Base-by-base conservation (phyloP, 2,888 invertebrate genomes). In the Napeogenes inachia region DNA sequence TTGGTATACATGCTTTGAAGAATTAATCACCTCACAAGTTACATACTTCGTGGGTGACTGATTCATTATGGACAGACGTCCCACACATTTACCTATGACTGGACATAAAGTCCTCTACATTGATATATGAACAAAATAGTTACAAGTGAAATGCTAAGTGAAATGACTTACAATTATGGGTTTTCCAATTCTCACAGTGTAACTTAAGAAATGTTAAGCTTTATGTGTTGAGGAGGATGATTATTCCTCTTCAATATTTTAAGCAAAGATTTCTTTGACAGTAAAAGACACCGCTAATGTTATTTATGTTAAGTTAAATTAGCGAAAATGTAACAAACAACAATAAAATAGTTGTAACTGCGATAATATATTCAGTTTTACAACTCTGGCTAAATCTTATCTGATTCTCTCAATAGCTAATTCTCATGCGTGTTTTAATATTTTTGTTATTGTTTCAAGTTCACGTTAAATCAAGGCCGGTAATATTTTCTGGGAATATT, bases 31-130 rank as follows among this genome's bases (percentile, higher is more conserved):
- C 38, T 38, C 38, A 38, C 1, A 38, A 38, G 78, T 79, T 82
- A 84, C 84, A 81, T 81, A 79, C 78, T 79, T 77, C 74, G 83
- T 87, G 82, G 86, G 85, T 84, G 84, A 83, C 76, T 86, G 84
- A 87, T 85, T 85, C 85, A 87, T 82, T 79, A 79, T 78, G 75
- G 70, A 76, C 75, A 78, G 78, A 78, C 80, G 75, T 77, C 79
- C 79, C 75, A 79, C 78, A 79, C 77, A 76, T 71, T 69, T 74
- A 76, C 74, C 75, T 73, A 70, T 73, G 75, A 76, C 76, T 69
- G 71, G 59, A 46, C 54, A 60, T 45, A 59, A 46, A 47, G 21
- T 21, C 21, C 21, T 0, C 21, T 21, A 61, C 57, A 54, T 59
- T 57, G 55, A 46, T 56, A 42, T 58, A 21, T 21, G 21, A 21